Conservation (phyloP, 2,797 vertebrate genomes). For the Tamandua tetradactyla region DNA sequence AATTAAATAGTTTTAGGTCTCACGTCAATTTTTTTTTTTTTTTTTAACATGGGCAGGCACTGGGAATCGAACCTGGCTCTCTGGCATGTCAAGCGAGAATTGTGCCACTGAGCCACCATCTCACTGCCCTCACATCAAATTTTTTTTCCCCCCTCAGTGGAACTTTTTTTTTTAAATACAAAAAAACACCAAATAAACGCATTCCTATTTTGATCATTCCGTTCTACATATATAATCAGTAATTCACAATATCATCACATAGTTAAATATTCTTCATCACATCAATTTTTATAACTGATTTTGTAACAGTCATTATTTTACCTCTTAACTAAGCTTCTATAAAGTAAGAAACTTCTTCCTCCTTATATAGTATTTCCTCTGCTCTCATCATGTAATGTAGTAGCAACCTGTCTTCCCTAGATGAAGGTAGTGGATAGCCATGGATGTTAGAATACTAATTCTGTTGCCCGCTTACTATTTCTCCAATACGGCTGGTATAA, state of each 20-base stretch:
- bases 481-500: neutral
- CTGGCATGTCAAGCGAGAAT: no score
- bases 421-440: slow-evolving; percentile 61
- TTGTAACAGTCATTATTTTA: neutral
- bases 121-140: no score
- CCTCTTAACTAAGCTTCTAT: neutral
- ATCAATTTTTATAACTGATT: neutral
- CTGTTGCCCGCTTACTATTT: neutral
- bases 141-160: no score
- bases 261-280: no score
- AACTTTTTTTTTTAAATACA: no score
- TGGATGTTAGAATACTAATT: neutral
- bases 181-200: no score
- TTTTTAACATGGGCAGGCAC: no score
- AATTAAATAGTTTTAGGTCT: neutral
- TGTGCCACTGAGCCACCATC: no score
- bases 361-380: neutral
- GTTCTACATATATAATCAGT: no score
- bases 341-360: neutral
- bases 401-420: slow-evolving; percentile 74
- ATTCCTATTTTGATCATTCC: no score
- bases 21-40: neutral
- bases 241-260: no score
- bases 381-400: neutral
- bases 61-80: no score